Conservation (phyloP, 2,888 invertebrate species). For the Allophyes oxyacanthae region DNA sequence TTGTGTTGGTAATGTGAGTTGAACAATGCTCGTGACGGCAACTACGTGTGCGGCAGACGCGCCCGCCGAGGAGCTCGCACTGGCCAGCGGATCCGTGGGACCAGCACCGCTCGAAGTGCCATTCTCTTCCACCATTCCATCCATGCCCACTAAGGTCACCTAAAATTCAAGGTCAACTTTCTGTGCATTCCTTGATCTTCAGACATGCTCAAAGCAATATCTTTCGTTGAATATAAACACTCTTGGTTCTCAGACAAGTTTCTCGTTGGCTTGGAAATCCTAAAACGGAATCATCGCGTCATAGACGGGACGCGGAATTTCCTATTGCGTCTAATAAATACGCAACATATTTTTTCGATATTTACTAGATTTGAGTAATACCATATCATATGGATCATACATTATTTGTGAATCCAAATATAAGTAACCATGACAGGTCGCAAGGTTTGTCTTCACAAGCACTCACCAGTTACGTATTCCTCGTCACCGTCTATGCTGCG, state of each 20-base stretch:
- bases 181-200: slow-evolving; percentile 81
- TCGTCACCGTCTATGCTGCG: slow-evolving; percentile 98
- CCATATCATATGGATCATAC: slow-evolving; percentile 73
- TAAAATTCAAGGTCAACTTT: slow-evolving; percentile 90
- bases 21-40: slow-evolving; percentile 94
- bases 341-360: slow-evolving; percentile 73
- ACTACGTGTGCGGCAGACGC: slow-evolving; percentile 81
- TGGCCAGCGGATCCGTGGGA: slow-evolving; percentile 77
- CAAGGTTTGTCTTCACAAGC: slow-evolving; percentile 90
- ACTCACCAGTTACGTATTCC: slow-evolving; percentile 98
- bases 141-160: slow-evolving; percentile 93
- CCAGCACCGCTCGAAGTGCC: slow-evolving; percentile 88
- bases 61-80: slow-evolving; percentile 72
- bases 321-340: slow-evolving; percentile 82
- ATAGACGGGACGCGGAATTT: slow-evolving; percentile 79
- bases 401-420: slow-evolving; percentile 83
- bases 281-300: slow-evolving; percentile 84
- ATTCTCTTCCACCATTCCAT: slow-evolving; percentile 98
- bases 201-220: slow-evolving; percentile 66
- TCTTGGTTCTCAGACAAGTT: slow-evolving; percentile 63
- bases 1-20: slow-evolving; percentile 93
- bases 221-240: slow-evolving; percentile 61
- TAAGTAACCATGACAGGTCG: slow-evolving; percentile 87
- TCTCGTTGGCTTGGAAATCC: slow-evolving; percentile 78
- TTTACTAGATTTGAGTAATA: slow-evolving; percentile 65